Evolutionary conservation across 2,888 invertebrate genomes (phyloP), one percentile per base, ranked within the genome.

Genomic region (Sycophila texana): DNA sequence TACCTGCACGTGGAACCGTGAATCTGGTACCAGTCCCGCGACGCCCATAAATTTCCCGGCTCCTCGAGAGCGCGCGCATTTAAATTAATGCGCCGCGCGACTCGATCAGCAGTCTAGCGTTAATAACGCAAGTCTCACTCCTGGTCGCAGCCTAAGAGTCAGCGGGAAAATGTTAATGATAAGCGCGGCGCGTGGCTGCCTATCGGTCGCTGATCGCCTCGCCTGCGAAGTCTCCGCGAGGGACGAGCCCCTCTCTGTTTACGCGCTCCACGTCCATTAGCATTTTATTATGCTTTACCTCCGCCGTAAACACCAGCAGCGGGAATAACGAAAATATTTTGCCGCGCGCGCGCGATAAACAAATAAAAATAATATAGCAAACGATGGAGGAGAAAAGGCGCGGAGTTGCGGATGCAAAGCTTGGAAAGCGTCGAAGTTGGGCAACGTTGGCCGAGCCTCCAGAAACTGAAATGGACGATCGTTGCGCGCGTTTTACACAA

Each of bases 261-360:
- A 73, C 57, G 30, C 47, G 22, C 18, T 20, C 20, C 39, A 14
- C 30, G 30, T 7, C 30, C 22, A 77, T 77, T 77, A 77, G 77
- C 71, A 77, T 72, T 60, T 77, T 77, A 67, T 77, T 77, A 20
- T n/a, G n/a, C n/a, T n/a, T n/a, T n/a, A n/a, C n/a, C 18, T 51
- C 10, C 51, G 51, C 13, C 39, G 55, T 68, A 60, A 53, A 53
- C 22, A 57, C 5, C 47, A 26, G 18, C 49, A 26, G 16, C 20
- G 39, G 39, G 13, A 66, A n/a, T n/a, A n/a, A n/a, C n/a, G 30
- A 30, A 30, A 74, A 74, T 66, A 74, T 74, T 65, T 74, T 55
- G 61, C 71, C n/a, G n/a, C n/a, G 39, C 5, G 39, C 20, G 20
- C 39, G 7, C 7, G 10, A 5, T 7, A 16, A 57, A 7, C 12